Evolutionary conservation across 2,113 vertebrate genomes (phyloP).

Genomic region (Dryoscopus gambensis): DNA sequence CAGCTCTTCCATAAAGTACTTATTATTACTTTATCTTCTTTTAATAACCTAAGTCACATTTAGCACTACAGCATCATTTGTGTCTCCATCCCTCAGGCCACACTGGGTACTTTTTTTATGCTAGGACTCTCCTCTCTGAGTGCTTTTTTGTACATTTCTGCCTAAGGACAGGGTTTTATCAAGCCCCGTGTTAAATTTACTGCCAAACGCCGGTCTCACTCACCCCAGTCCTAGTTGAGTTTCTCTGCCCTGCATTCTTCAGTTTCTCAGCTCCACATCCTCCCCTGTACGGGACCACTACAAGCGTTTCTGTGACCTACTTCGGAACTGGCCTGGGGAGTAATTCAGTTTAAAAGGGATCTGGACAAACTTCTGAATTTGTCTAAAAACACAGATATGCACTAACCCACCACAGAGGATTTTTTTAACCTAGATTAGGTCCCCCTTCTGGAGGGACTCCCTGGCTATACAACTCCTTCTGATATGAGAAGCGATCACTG

Average conservation of each 20-base stretch:
- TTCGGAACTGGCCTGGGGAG: neutral
- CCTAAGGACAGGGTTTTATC: neutral
- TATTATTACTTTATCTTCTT: neutral
- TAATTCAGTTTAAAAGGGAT: neutral
- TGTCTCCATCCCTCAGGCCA: neutral
- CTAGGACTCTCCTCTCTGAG: neutral
- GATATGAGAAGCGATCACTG: neutral
- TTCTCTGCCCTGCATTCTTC: neutral
- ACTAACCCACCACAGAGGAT: neutral
- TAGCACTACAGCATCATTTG: neutral
- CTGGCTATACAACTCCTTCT: neutral
- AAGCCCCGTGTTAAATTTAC: accelerated
- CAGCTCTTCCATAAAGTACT: neutral
- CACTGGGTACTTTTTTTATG: neutral
- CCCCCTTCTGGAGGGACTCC: neutral
- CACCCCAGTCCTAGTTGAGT: accelerated
- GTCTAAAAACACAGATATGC: neutral
- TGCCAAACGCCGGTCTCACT: neutral
- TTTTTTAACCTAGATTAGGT: neutral
- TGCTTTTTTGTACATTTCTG: neutral
- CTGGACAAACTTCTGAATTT: neutral
- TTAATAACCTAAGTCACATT: neutral
- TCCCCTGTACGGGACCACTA: neutral
- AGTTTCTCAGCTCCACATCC: neutral
- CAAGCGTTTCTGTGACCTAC: neutral